Percentiles rank a stretch among this genome's conserved stretches.
These are phyloP conservation scores for Camponotus floridanus DNA, from an alignment of 1,140 invertebrate species.

Conservation along the genomic window DNA sequence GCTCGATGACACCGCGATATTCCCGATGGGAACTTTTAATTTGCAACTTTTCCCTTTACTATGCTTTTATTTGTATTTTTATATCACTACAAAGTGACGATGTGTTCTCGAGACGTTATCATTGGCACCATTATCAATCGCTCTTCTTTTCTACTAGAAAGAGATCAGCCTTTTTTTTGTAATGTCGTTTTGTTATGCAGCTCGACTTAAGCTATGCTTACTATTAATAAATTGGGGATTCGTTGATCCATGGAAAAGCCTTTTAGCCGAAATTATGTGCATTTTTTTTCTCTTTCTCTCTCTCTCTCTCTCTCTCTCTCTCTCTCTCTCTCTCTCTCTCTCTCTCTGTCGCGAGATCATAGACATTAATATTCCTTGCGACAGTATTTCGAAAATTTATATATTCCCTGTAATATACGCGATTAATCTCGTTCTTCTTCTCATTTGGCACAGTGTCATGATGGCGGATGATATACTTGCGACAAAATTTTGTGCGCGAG, in stretches of 20 bases:
- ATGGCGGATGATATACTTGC: constrained; percentile 20
- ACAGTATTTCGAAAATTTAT: background rate
- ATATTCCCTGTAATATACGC: too few relatives aligned
- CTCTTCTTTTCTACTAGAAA: background rate
- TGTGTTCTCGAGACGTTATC: constrained; percentile 24
- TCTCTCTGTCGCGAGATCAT: too few relatives aligned
- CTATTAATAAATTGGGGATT: constrained; percentile 43
- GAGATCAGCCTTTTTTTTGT: constrained; percentile 44
- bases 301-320: too few relatives aligned
- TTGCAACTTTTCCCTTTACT: background rate
- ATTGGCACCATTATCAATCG: constrained; percentile 41
- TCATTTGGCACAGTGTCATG: constrained; percentile 49
- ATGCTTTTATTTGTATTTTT: constrained; percentile 8
- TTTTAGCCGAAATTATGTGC: constrained; percentile 15
- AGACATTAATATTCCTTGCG: background rate
- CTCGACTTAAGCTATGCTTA: constrained; percentile 32
- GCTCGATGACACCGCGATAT: background rate
- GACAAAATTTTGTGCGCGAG: background rate
- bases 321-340: background rate
- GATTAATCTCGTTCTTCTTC: constrained; percentile 24
- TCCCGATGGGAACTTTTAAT: background rate
- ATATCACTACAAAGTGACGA: constrained; percentile 5
- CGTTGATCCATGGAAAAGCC: constrained; percentile 22
- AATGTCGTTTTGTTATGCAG: constrained; percentile 6
- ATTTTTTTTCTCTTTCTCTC: background rate